Evolutionary conservation across 2,888 invertebrate species (phyloP), one percentile per base, ranked within the genome.

Genomic region (Hyposoter didymator): DNA sequence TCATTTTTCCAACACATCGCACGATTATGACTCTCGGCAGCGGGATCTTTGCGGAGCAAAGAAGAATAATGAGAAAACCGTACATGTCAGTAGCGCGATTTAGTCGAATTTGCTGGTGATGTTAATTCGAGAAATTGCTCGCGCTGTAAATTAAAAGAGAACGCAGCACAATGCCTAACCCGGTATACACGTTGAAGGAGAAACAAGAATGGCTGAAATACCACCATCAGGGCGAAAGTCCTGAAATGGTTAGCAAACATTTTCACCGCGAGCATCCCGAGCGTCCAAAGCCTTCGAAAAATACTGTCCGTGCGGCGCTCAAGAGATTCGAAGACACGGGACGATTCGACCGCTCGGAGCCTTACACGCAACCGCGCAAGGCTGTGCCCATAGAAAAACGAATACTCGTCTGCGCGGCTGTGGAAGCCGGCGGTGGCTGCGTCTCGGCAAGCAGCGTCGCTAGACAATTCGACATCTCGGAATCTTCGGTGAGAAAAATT

Each of bases 191-290:
- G 7, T 59, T 85, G 64, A 85, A 85, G 45, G 85, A 85, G 76
- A 85, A 85, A 55, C 85, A 85, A 80, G 83, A 85, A 62, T 85
- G 85, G 85, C 12, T 85, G n/a, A 85, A 85, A 19, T 85, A 85
- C 74, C 78, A 83, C 55, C 83, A 85, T 74, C 85, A 85, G 64
- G 85, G 85, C n/a, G 85, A 85, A 28, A 85, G 85, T 64, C 80
- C 85, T 1, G 85, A 83, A 22, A 83, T 78, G 73, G 66, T 82
- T 62, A 85, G 85, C 78, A 85, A 85, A 47, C 85, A 85, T 43
- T 85, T 85, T 78, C 83, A 85, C 28, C 76, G 83, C 0, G 85
- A 83, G 28, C 85, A 85, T 52, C 80, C 80, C 19, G 83, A 85
- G 22, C 83, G 85, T 22, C 85, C 85, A 8, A 85, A 85, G 52